A percentile compares a stretch with the other conserved stretches of the same genome.
phyloP scores from a whole-genome alignment of 2,797 vertebrate species.

The Toxotes lorentzi region DNA sequence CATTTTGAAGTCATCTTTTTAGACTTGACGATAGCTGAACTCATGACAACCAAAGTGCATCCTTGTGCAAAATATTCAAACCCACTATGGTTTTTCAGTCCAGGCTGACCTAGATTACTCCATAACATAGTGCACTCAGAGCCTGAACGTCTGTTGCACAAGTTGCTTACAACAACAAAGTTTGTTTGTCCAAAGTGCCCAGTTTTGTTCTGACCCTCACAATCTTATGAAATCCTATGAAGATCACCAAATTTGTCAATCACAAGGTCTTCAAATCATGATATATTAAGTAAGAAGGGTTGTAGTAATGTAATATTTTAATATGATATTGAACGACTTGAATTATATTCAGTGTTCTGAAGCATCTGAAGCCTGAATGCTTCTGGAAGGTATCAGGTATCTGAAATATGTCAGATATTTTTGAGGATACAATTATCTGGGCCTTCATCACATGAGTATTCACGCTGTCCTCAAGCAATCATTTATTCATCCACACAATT shows the following conservation, averaged over 20 bases:
- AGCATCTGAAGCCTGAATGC: slow-evolving; percentile 4
- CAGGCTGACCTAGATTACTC: no score
- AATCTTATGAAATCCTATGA: not conserved
- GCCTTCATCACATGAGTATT: slow-evolving; percentile 49
- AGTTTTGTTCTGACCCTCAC: not conserved
- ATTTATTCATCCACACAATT: slow-evolving; percentile 75
- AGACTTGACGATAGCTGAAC: no score
- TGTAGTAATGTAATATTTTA: not conserved
- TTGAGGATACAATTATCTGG: slow-evolving; percentile 51
- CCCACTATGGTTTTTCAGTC: no score
- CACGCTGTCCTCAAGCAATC: slow-evolving; percentile 70
- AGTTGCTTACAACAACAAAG: not conserved
- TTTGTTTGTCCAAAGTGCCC: not conserved
- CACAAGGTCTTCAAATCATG: not conserved
- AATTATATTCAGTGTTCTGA: slow-evolving; percentile 8
- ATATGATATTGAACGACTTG: slow-evolving; percentile 6
- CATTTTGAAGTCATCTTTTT: no score
- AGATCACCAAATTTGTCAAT: not conserved
- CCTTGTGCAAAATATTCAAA: no score
- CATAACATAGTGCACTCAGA: no score
- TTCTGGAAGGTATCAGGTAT: slow-evolving; percentile 31
- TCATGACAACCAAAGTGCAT: no score
- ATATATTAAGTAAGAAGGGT: slow-evolving; percentile 4
- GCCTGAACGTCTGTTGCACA: no score
- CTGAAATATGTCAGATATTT: slow-evolving; percentile 49